Evolutionary conservation across 2,797 vertebrate genomes (phyloP).

Genomic region (Clangula hyemalis): DNA sequence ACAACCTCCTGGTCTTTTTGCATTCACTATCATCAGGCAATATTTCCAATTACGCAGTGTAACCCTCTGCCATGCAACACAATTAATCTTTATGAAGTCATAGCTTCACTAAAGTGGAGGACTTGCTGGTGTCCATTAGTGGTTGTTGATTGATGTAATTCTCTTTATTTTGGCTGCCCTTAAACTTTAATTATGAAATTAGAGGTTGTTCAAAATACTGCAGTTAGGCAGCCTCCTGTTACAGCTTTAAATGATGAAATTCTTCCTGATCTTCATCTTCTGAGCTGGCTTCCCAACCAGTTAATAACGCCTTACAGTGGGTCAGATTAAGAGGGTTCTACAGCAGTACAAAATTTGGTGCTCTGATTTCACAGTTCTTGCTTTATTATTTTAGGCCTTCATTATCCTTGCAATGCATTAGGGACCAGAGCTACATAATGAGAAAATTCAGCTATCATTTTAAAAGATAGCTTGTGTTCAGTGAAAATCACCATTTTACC

Average conservation of each 20-base stretch:
- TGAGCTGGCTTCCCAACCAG: not conserved
- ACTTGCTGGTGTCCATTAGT: not conserved
- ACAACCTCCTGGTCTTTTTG: not conserved
- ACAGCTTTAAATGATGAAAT: not conserved
- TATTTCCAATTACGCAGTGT: not conserved
- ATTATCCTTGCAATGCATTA: not conserved
- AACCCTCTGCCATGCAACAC: not conserved
- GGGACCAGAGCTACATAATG: not conserved
- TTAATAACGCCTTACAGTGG: not conserved
- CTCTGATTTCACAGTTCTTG: not conserved
- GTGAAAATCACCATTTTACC: accelerated
- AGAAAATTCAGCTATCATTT: not conserved
- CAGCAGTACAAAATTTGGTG: not conserved
- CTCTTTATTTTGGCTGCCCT: conserved; percentile 27
- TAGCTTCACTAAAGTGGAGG: conserved; percentile 28
- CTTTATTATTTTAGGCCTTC: not conserved
- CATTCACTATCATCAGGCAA: not conserved
- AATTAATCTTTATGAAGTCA: not conserved
- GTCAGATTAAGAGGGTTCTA: not conserved
- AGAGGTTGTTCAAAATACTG: not conserved
- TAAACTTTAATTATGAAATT: conserved; percentile 45
- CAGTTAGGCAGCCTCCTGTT: not conserved
- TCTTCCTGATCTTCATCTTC: not conserved
- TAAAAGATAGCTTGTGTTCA: not conserved
- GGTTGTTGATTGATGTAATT: conserved; percentile 13